Base-by-base conservation (phyloP, 2,888 invertebrate species). In the Cenopis cana region DNA sequence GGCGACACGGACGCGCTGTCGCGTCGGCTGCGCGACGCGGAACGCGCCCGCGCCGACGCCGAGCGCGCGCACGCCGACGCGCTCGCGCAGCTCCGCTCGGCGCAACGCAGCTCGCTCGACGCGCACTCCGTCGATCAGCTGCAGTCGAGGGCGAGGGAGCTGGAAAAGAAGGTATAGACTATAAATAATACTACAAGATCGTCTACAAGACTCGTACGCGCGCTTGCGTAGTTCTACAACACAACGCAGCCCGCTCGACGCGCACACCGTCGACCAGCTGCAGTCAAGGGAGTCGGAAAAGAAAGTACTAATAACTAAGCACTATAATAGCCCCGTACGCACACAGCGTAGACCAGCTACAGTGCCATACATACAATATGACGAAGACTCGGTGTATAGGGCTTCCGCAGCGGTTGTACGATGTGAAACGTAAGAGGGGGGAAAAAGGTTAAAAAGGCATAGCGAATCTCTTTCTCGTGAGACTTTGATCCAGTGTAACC, bases 111-210 rank as follows among this genome's bases (percentile, higher is more conserved):
- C 74, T 83, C 85, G 66, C 87, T 84, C 70, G 93, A 93, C 82
- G 82, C 94, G 78, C 93, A 94, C 79, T 93, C 94, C 80, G 94
- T 95, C 70, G 97, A 97, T 79, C 96, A 96, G 75, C 92, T 96
- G 81, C 96, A 97, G 89, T 97, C 97, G 60, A 95, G 97, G 80
- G 97, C 97, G 66, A 95, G 98, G 76, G 98, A 98, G 89, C 94
- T 98, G 77, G 98, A 98, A 90, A 98, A 98, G 89, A 98, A 98
- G 94, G 98, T 97, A 80, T 17, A 18, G 4, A 5, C 5, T 46
- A 8, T 46, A n/a, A 6, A 41, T 41, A 11, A 14, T 41, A 41
- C 12, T 41, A 6, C 8, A 46, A 12, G 14, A 46, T n/a, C 5
- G n/a, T n/a, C n/a, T n/a, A n/a, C n/a, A 46, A 46, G 14, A 46